Conservation (phyloP, 1,140 invertebrate species). For the Ceratitis capitata region DNA sequence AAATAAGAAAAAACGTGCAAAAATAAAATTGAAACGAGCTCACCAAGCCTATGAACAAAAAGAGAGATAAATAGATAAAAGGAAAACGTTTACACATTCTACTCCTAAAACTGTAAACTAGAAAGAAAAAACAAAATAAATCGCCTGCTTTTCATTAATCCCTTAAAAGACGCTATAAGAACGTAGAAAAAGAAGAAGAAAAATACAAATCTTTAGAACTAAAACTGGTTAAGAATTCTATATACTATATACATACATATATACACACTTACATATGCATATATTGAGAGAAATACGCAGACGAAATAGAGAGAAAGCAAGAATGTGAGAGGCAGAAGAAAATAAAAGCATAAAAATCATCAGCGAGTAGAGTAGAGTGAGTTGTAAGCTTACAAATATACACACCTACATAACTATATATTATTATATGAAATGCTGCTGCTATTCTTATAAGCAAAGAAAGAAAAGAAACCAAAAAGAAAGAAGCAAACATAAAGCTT, state of each 20-base stretch:
- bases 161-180: background rate
- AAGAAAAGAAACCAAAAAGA: background rate
- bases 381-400: no score
- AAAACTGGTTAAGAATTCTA: conserved; percentile 26
- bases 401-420: conserved; percentile 25
- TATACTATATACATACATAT: background rate
- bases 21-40: background rate
- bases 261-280: background rate
- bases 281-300: background rate
- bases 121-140: conserved; percentile 11
- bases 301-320: background rate
- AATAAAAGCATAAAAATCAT: conserved; percentile 14
- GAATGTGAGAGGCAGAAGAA: background rate
- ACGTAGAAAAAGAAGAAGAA: background rate
- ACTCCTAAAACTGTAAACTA: conserved; percentile 13
- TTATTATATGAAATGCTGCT: background rate
- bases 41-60: background rate
- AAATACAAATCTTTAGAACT: conserved; percentile 20
- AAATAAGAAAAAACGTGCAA: no score
- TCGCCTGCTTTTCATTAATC: conserved; percentile 35
- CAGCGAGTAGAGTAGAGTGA: no score
- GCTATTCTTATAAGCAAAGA: conserved; percentile 7
- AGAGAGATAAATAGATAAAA: background rate
- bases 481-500: no score
- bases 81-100: conserved; percentile 8